These are phyloP conservation scores for Macrocentrus cingulum DNA, from an alignment of 1,140 invertebrate genomes.

Conservation along the genomic window DNA sequence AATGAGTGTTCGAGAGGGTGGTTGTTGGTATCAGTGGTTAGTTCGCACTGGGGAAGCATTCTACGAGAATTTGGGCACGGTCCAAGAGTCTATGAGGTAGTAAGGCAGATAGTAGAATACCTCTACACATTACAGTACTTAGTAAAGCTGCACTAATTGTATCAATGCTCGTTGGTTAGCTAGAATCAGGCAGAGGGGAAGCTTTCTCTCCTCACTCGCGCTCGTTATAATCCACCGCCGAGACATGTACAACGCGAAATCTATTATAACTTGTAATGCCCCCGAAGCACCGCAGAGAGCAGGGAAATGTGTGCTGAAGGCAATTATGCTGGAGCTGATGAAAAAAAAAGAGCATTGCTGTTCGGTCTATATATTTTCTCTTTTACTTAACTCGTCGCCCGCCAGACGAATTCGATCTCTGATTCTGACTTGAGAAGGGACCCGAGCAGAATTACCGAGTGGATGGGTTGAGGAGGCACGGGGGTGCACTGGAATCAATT, in stretches of 20 bases:
- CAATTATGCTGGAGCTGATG: conserved; percentile 24
- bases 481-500: conserved; percentile 27
- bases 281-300: conserved; percentile 14
- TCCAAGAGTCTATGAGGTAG: conserved; percentile 37
- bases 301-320: conserved; percentile 23
- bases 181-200: conserved; percentile 42
- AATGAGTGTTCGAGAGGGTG: conserved; percentile 20
- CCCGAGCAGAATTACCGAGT: conserved; percentile 17
- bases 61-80: conserved; percentile 45
- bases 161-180: conserved; percentile 55
- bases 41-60: conserved; percentile 4
- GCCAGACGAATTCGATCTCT: conserved; percentile 22
- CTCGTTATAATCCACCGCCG: conserved; percentile 11
- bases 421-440: conserved; percentile 22
- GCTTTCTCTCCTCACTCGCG: conserved; percentile 24
- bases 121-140: conserved; percentile 46
- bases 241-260: conserved; percentile 32
- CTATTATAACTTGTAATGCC: conserved; percentile 38
- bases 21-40: conserved; percentile 25
- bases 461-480: too few relatives aligned
- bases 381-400: conserved; percentile 10
- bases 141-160: conserved; percentile 55
- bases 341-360: conserved; percentile 18
- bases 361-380: background rate
- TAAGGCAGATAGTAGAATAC: conserved; percentile 12